Percentiles rank a stretch among this genome's conserved stretches.
These are phyloP conservation scores for Amphiura filiformis DNA, from an alignment of 35 echinoderm and acorn worm genomes.

Conservation along the genomic window DNA sequence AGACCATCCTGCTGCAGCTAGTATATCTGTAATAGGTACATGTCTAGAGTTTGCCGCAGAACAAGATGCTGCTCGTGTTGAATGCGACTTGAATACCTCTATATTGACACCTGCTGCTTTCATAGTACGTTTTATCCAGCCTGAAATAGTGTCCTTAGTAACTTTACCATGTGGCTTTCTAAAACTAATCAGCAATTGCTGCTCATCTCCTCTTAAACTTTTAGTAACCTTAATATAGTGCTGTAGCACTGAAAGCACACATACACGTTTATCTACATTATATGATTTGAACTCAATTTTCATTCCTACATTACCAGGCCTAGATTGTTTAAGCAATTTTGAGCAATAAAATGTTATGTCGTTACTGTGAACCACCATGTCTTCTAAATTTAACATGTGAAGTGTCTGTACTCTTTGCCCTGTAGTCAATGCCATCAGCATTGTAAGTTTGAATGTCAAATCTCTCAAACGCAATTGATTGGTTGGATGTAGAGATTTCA, in stretches of 20 bases:
- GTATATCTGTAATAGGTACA: background rate
- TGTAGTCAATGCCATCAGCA: constrained; percentile 17
- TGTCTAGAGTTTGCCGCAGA: background rate
- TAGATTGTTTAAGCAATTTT: background rate
- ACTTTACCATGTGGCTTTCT: constrained; percentile 10
- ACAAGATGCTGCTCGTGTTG: background rate
- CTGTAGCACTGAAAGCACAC: background rate
- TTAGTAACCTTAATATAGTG: background rate
- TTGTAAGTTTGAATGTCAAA: constrained; percentile 15
- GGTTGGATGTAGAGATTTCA: background rate
- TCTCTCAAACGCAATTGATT: background rate
- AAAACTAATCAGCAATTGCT: constrained; percentile 18
- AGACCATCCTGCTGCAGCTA: background rate
- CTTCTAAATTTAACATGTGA: no score
- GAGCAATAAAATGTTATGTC: background rate
- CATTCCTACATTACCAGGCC: background rate
- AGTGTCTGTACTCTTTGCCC: no score
- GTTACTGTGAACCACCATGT: no score
- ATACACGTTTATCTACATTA: background rate
- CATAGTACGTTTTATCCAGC: background rate
- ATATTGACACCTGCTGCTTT: constrained; percentile 1
- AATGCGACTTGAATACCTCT: background rate
- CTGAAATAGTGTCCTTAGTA: background rate
- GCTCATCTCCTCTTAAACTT: background rate
- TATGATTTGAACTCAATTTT: background rate